A percentile compares a stretch with the other conserved stretches of the same genome.
These are phyloP conservation scores for Andinoacara biseriatus DNA, from an alignment of 2,113 vertebrate genomes.

Conservation along the genomic window DNA sequence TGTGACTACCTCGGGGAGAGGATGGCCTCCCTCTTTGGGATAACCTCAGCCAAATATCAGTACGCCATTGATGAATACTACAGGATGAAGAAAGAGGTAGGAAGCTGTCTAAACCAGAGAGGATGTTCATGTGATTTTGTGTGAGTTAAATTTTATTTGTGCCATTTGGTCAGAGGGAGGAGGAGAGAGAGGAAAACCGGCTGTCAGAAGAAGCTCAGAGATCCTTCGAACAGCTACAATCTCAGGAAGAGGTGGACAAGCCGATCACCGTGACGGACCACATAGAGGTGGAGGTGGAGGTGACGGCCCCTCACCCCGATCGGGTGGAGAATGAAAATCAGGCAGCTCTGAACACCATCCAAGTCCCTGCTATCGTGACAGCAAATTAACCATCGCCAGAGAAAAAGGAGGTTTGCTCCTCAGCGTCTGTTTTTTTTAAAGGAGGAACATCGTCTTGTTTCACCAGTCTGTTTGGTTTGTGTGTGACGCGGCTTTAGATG, in stretches of 20 bases:
- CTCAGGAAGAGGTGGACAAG: constrained; percentile 69
- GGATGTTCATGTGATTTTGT: background rate
- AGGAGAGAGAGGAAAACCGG: constrained; percentile 88
- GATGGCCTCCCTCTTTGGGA: constrained; percentile 93
- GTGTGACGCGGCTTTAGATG: constrained; percentile 27
- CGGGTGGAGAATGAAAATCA: constrained; percentile 82
- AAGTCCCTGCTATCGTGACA: constrained; percentile 67
- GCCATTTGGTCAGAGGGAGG: constrained; percentile 82
- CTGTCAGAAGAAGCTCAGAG: constrained; percentile 91
- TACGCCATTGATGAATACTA: constrained; percentile 98
- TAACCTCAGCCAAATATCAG: constrained; percentile 96
- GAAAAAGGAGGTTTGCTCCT: background rate
- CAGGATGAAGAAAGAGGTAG: constrained; percentile 94
- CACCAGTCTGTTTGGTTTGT: constrained; percentile 60
- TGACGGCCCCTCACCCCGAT: constrained; percentile 76
- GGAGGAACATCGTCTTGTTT: constrained; percentile 47
- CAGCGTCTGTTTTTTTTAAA: constrained; percentile 34
- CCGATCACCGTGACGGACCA: constrained; percentile 67
- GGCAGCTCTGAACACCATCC: constrained; percentile 40
- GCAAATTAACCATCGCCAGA: constrained; percentile 73
- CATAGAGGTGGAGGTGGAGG: constrained; percentile 58
- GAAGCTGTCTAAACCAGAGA: background rate
- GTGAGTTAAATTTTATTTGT: background rate
- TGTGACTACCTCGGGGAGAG: constrained; percentile 97
- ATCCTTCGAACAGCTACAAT: constrained; percentile 80